Conservation (phyloP, 2,888 invertebrate genomes). For the Lithophane socia region DNA sequence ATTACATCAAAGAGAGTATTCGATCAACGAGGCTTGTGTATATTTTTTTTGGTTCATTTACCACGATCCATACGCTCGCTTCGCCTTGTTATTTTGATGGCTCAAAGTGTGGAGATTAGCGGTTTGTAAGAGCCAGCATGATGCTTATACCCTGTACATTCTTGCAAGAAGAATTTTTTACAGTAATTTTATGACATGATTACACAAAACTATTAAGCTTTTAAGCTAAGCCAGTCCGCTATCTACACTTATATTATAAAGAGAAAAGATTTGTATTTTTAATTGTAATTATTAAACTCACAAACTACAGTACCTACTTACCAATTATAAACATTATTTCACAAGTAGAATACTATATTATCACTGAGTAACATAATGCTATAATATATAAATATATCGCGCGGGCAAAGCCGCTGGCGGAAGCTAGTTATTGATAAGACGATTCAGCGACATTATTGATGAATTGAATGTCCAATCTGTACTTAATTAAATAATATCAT, state of each 20-base stretch:
- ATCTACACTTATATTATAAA: no score
- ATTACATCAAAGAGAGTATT: conserved; percentile 83
- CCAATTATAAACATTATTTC: no score
- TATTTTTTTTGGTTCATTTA: conserved; percentile 86
- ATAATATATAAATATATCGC: no score
- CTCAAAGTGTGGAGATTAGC: conserved; percentile 51
- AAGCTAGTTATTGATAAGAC: neutral
- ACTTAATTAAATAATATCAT: neutral
- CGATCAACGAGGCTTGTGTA: conserved; percentile 79
- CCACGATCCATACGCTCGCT: conserved; percentile 78
- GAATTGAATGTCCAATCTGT: neutral
- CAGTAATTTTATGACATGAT: neutral
- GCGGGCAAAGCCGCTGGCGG: no score
- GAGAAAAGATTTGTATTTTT: no score
- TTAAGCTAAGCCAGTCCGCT: no score
- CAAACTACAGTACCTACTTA: no score
- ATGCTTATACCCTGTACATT: neutral
- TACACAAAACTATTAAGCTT: neutral
- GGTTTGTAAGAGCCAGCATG: conserved; percentile 12
- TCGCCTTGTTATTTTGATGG: conserved; percentile 65
- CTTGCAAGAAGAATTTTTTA: neutral
- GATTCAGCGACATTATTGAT: neutral
- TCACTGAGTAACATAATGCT: no score
- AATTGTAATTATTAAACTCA: no score
- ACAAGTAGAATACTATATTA: no score